phyloP scores from a whole-genome alignment of 2,797 vertebrate genomes.

The Megalops cyprinoides region DNA sequence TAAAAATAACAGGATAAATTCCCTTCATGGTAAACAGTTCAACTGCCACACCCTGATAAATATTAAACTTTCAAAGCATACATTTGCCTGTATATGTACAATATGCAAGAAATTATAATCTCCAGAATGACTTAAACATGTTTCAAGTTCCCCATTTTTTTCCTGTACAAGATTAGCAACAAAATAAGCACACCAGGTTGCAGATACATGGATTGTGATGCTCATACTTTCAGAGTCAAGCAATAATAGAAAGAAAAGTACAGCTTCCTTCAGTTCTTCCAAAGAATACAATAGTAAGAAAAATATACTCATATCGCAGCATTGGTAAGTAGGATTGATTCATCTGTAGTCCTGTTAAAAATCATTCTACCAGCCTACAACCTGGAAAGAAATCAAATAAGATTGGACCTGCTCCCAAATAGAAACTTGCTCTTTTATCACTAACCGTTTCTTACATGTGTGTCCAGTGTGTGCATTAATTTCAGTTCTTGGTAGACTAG shows the following conservation, averaged over 20 bases:
- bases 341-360: constrained; percentile 25
- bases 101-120: constrained; percentile 24
- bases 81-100: constrained; percentile 31
- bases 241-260: constrained; percentile 5
- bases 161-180: background rate
- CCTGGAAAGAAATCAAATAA: constrained; percentile 20
- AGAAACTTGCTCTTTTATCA: background rate
- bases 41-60: constrained; percentile 48
- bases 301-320: background rate
- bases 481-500: background rate
- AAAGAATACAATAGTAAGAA: constrained; percentile 17
- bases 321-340: constrained; percentile 2
- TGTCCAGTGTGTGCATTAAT: constrained; percentile 16
- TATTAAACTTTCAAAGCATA: constrained; percentile 46
- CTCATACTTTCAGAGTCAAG: too few species aligned
- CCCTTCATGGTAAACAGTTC: constrained; percentile 42
- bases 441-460: background rate
- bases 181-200: constrained; percentile 5
- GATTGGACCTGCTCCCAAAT: constrained; percentile 15
- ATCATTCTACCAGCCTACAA: background rate
- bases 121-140: constrained; percentile 20
- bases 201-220: background rate
- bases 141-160: constrained; percentile 20
- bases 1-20: constrained; percentile 30
- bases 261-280: constrained; percentile 29